Base-by-base conservation (phyloP, 2,888 invertebrate species). In the Heliconius erato region DNA sequence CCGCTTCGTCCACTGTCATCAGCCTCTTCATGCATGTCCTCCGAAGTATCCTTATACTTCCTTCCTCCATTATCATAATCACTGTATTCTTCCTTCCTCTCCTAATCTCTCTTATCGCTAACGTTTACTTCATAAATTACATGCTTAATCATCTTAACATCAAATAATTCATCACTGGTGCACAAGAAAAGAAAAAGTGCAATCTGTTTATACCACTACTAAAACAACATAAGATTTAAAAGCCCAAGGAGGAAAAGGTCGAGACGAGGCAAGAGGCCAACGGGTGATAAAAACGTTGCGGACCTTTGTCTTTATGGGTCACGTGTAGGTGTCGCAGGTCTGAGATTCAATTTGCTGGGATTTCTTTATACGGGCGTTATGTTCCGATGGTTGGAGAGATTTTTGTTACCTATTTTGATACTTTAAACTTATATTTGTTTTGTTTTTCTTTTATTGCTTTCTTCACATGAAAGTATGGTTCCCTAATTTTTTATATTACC, bases 241-340 rank as follows among this genome's bases (percentile, higher is more conserved):
- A 74, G 74, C 40, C 28, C n/a, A 32, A 68, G 26, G 35, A 59
- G 26, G 44, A 40, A 74, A 76, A 76, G 76, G 76, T 76, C 76
- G 77, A 74, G 72, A 67, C 85, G 79, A 77, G 77, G 67, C 85
- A 88, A 85, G 89, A 91, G 90, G 89, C 44, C 72, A 26, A 71
- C 90, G 89, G 44, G 78, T 89, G 91, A 92, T 92, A 91, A 92
- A 92, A 89, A 91, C 90, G 90, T 91, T 85, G 85, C 84, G 74
- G 78, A 76, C 77, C 78, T 67, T 67, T 67, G 67, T 81, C 83
- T 85, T 86, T 85, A 85, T 80, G 84, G 85, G 85, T 85, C 85
- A 83, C 84, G 74, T 84, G 81, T 81, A 76, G 76, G 69, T 84
- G 81, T 83, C 71, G 76, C 65, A 65, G 83, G 80, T 80, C 84